Evolutionary conservation across 2,113 vertebrate species (phyloP).

Genomic region (Typhlomys cinereus): DNA sequence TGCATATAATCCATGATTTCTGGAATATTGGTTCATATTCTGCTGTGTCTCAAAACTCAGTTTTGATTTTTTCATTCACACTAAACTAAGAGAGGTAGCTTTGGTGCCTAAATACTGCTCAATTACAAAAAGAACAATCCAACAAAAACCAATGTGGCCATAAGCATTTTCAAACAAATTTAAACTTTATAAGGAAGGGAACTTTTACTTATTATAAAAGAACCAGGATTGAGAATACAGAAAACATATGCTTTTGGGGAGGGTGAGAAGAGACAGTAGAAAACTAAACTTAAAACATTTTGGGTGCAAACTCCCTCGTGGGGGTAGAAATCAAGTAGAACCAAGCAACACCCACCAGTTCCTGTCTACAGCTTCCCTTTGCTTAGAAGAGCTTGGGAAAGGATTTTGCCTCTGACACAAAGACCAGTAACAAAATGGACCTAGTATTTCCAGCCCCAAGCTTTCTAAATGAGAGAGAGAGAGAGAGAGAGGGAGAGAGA

Average conservation of each 20-base stretch:
- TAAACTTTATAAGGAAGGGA: constrained; percentile 27
- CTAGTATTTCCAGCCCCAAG: constrained; percentile 52
- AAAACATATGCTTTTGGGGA: constrained; percentile 62
- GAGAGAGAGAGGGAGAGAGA: background rate
- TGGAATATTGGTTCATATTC: background rate
- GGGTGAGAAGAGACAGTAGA: constrained; percentile 29
- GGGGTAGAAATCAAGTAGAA: constrained; percentile 53
- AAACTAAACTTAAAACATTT: constrained; percentile 49
- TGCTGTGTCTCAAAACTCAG: background rate
- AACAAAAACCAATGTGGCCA: background rate
- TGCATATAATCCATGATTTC: background rate
- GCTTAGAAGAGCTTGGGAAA: constrained; percentile 49
- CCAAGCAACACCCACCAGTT: constrained; percentile 45
- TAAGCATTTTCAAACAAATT: background rate
- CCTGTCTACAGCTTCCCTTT: constrained; percentile 29
- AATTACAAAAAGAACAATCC: background rate
- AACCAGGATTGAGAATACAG: constrained; percentile 46
- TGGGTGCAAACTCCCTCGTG: constrained; percentile 65
- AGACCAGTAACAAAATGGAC: constrained; percentile 72
- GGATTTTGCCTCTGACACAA: constrained; percentile 71
- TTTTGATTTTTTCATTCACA: background rate
- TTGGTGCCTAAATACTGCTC: background rate
- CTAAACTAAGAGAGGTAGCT: background rate
- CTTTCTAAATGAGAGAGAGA: constrained; percentile 60
- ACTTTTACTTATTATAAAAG: background rate